phyloP scores from a whole-genome alignment of 2,113 vertebrate species.

The Rhea pennata region DNA sequence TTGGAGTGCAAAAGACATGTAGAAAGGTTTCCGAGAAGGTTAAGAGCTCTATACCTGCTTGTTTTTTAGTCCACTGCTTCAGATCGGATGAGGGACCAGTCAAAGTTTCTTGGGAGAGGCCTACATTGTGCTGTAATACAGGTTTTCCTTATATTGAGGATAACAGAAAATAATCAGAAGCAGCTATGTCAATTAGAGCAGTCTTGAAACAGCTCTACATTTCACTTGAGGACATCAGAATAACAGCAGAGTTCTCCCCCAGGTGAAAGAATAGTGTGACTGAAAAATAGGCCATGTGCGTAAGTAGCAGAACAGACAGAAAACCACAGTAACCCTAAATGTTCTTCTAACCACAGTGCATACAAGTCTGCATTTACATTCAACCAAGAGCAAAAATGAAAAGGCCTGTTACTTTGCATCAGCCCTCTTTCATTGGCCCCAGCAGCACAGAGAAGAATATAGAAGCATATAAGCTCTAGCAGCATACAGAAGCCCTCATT shows the following conservation, averaged over 20 bases:
- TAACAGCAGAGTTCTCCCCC: not conserved
- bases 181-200: not conserved
- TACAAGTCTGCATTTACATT: slow-evolving; percentile 6
- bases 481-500: no score
- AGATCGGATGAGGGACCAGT: not conserved
- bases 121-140: not conserved
- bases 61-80: not conserved
- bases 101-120: not conserved
- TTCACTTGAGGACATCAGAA: not conserved
- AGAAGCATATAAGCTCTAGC: no score
- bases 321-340: not conserved
- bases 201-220: not conserved
- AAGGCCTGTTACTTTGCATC: not conserved
- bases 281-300: not conserved
- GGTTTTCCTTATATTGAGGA: not conserved
- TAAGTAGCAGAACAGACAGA: slow-evolving; percentile 4
- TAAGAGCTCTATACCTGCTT: not conserved
- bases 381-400: not conserved
- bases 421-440: not conserved
- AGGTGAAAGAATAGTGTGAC: not conserved
- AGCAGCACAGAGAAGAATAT: no score
- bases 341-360: not conserved
- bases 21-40: not conserved
- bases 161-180: not conserved
- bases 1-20: not conserved